A percentile compares a stretch with the other conserved stretches of the same genome.
Evolutionary conservation across 2,113 vertebrate species (phyloP).

Genomic region (Megalops atlanticus): DNA sequence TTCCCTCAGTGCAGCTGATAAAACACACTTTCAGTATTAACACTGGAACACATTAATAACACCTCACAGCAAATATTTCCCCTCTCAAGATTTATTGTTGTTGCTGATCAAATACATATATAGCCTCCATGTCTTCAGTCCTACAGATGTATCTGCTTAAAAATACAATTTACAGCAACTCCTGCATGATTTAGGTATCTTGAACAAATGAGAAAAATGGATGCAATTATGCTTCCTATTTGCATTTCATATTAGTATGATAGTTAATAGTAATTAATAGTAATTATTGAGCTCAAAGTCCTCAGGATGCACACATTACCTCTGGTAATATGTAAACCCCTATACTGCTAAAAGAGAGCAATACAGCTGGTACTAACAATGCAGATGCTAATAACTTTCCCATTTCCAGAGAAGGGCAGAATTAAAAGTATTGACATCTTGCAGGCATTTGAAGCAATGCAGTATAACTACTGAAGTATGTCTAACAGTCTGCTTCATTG

Average conservation of each 20-base stretch:
- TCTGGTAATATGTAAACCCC: background rate
- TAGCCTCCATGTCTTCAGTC: background rate
- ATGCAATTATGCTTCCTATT: background rate
- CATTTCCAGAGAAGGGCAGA: background rate
- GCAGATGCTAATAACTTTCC: background rate
- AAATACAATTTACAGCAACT: background rate
- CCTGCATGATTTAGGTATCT: background rate
- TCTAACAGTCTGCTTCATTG: background rate
- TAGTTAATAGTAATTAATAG: background rate
- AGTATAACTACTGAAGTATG: background rate
- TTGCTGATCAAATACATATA: background rate
- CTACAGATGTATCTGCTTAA: background rate
- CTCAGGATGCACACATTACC: background rate
- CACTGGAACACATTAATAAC: constrained; percentile 4
- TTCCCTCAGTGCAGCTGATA: constrained; percentile 7
- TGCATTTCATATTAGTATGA: background rate
- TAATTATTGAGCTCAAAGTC: background rate
- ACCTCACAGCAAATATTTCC: background rate
- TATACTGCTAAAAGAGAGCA: background rate
- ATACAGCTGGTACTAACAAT: background rate
- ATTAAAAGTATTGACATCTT: too few species aligned
- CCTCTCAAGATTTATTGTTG: background rate
- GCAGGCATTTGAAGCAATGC: too few species aligned
- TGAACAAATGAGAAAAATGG: background rate
- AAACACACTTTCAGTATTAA: constrained; percentile 18